Evolutionary conservation across 2,888 invertebrate genomes (phyloP), one percentile per base, ranked within the genome.

Genomic region (Horisme vitalbata): DNA sequence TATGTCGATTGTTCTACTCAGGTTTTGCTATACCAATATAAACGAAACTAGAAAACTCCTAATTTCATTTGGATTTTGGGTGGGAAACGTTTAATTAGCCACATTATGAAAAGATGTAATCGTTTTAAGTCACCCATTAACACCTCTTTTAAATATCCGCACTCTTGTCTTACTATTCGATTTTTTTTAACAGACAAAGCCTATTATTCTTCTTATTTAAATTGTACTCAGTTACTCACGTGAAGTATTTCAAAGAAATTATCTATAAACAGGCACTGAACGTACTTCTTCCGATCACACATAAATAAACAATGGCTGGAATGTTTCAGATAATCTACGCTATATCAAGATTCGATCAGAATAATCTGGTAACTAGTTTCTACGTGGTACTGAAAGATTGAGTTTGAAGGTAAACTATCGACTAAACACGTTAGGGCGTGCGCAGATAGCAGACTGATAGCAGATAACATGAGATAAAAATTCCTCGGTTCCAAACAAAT

Each of bases 381-480:
- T 5, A 18, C 18, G 18, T 34, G 26, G 13, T 23, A 35, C 26
- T 34, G 15, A 28, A 41, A 35, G 37, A 14, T 35, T 18, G 14
- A 31, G 43, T 28, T 38, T 4, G 32, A 32, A 35, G 15, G 12
- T 26, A 28, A n/a, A 11, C 20, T 9, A 35, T 35, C 35, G 27
- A 46, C 53, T 37, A 45, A 58, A 41, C 41, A 53, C 13, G 44
- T 30, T 46, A 41, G 18, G 30, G 21, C 28, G 35, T 41, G 4
- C 18, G 33, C 23, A 45, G 47, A 51, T 52, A 46, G 33, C 36
- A 31, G 23, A 26, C 41, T 51, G 58, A 55, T 55, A 59, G 45
- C 46, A 48, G 57, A 59, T 57, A 55, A 48, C 44, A 34, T 11
- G 31, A 51, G 45, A 50, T 55, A 56, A 53, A 58, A 28, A 45